phyloP scores from a whole-genome alignment of 2,113 vertebrate genomes.

The Actenoides lindsayi region DNA sequence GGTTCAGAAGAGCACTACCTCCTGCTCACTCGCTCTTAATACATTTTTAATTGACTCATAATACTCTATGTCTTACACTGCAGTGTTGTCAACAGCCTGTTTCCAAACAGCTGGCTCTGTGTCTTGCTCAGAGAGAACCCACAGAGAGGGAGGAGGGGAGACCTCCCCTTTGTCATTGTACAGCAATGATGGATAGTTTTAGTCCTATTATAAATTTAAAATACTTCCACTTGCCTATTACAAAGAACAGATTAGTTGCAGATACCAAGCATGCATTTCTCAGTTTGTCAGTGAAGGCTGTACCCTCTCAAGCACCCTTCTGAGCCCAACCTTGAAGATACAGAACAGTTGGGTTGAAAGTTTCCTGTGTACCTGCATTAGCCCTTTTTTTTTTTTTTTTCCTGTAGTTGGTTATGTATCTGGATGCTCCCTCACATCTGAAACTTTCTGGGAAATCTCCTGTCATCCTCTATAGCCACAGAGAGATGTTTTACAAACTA shows the following conservation, averaged over 20 bases:
- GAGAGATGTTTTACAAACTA: not conserved
- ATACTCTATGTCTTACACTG: not conserved
- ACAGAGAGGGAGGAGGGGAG: not conserved
- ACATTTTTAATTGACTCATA: not conserved
- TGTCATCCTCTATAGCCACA: not conserved
- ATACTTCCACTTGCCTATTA: not conserved
- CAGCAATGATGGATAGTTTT: not conserved
- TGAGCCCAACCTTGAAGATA: not conserved
- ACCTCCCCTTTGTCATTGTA: not conserved
- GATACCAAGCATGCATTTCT: not conserved
- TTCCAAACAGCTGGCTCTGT: not conserved
- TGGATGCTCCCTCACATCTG: not conserved
- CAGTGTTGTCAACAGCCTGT: constrained; percentile 13
- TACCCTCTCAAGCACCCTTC: not conserved
- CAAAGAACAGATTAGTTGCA: not conserved
- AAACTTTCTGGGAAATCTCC: not conserved
- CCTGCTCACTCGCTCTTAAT: not conserved
- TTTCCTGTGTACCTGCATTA: not conserved
- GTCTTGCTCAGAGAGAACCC: not conserved
- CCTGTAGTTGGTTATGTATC: not conserved
- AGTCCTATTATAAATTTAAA: not conserved
- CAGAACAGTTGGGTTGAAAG: not conserved
- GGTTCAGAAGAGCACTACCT: not conserved
- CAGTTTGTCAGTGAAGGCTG: not conserved
- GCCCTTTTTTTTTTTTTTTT: not conserved